A percentile compares a stretch with the other conserved stretches of the same genome.
These are phyloP conservation scores for Labia minor DNA, from an alignment of 2,888 invertebrate species.

Conservation along the genomic window DNA sequence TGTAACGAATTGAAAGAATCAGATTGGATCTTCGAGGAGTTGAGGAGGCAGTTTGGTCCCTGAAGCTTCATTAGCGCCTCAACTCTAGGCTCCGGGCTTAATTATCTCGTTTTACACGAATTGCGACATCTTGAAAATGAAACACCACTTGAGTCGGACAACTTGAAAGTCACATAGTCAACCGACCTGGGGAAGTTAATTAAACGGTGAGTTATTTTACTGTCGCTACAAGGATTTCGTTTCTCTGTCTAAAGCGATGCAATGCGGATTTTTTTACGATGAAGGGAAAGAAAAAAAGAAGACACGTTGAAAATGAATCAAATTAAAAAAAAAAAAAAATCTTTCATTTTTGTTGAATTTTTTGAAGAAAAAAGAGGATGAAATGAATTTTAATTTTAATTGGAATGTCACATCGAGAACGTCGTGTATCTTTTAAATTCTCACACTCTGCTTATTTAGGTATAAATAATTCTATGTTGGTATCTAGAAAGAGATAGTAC, in stretches of 20 bases:
- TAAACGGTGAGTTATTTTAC: background rate
- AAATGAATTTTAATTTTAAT: no score
- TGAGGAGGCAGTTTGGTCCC: background rate
- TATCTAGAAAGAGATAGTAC: no score
- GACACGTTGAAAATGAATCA: no score
- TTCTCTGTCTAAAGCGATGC: background rate
- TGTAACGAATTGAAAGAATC: background rate
- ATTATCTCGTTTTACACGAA: constrained; percentile 8
- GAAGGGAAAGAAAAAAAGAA: background rate
- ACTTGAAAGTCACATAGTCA: background rate
- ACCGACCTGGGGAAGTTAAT: background rate
- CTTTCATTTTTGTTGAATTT: background rate
- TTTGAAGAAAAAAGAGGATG: no score
- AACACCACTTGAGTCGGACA: background rate
- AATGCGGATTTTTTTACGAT: constrained; percentile 8
- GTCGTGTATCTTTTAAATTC: no score
- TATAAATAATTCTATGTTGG: no score
- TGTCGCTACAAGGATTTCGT: background rate
- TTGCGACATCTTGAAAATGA: background rate
- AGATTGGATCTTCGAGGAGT: background rate
- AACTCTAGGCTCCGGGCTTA: background rate
- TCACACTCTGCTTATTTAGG: no score
- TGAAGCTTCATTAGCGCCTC: background rate
- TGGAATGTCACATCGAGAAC: no score
- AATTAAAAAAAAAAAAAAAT: background rate